These are phyloP conservation scores for Monodelphis domestica DNA, from an alignment of 2,797 vertebrate genomes.

Conservation along the genomic window DNA sequence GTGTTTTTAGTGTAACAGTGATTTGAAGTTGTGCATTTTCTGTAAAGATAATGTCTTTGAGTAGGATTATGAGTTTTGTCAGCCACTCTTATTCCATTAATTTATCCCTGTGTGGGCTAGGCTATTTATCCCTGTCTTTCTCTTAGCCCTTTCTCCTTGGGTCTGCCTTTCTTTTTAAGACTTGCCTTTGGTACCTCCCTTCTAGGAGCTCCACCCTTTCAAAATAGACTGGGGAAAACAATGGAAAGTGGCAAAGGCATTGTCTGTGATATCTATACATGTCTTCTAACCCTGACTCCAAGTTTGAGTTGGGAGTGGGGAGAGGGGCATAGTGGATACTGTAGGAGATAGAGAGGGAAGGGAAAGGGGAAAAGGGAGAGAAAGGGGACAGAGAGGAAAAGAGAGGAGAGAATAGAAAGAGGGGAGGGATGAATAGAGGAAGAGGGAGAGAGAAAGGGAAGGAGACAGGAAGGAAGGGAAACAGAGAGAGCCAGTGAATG, in stretches of 20 bases:
- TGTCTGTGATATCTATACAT: background rate
- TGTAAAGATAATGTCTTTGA: background rate
- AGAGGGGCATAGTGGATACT: too few relatives aligned
- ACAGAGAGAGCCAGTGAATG: too few relatives aligned
- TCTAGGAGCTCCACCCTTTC: background rate
- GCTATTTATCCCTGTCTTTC: background rate
- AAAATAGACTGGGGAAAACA: background rate
- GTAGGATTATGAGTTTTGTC: background rate
- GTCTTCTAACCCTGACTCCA: background rate
- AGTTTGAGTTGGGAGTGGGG: background rate
- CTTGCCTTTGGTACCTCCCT: background rate
- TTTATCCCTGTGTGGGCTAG: background rate
- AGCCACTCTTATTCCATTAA: background rate
- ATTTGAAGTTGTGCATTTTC: background rate
- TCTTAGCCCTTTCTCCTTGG: background rate
- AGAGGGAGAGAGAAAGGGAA: too few relatives aligned
- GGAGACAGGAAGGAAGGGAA: too few relatives aligned
- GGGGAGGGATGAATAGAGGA: background rate
- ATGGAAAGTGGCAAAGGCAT: background rate
- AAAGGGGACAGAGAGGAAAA: background rate
- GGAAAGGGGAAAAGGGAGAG: background rate
- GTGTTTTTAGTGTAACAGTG: background rate
- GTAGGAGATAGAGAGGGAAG: background rate
- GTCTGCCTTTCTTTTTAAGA: background rate
- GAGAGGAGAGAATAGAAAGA: background rate